Conservation (phyloP, 1,140 invertebrate genomes). For the Physella acuta region DNA sequence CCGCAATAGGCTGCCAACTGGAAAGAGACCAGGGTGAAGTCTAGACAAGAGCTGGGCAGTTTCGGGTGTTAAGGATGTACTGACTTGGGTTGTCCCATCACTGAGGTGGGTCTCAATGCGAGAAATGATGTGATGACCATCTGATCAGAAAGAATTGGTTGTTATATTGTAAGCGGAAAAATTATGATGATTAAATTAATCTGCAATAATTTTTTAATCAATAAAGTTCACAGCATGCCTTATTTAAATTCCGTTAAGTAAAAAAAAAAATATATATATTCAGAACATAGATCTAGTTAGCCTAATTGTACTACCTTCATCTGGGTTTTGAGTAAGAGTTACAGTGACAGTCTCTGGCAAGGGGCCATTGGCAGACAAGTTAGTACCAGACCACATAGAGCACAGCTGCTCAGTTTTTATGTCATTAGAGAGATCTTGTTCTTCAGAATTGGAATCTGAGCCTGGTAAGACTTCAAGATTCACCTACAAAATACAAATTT, state of each 20-base stretch:
- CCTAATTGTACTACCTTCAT: too few relatives aligned
- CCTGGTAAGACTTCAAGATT: conserved; percentile 4
- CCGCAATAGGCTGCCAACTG: conserved; percentile 45
- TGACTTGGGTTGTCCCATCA: conserved; percentile 56
- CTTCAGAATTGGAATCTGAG: conserved; percentile 12
- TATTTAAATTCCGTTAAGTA: neutral
- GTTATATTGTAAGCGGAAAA: neutral
- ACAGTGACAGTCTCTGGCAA: conserved; percentile 57
- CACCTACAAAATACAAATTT: conserved; percentile 8
- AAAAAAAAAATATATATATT: too few relatives aligned
- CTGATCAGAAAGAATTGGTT: conserved; percentile 38
- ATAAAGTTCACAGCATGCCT: neutral
- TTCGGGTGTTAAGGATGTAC: conserved; percentile 52
- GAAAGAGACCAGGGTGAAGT: conserved; percentile 54
- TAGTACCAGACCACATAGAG: conserved; percentile 32
- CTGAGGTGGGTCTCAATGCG: conserved; percentile 56
- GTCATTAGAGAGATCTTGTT: conserved; percentile 3
- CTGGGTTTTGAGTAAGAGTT: conserved; percentile 56
- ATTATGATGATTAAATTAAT: neutral
- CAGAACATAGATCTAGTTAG: too few relatives aligned
- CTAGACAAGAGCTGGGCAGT: conserved; percentile 53
- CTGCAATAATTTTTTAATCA: neutral
- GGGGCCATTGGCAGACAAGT: conserved; percentile 27
- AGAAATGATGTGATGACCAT: conserved; percentile 57
- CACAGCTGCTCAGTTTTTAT: conserved; percentile 14